Base-by-base conservation (phyloP, 2,113 vertebrate genomes). In the Eulemur macaco region DNA sequence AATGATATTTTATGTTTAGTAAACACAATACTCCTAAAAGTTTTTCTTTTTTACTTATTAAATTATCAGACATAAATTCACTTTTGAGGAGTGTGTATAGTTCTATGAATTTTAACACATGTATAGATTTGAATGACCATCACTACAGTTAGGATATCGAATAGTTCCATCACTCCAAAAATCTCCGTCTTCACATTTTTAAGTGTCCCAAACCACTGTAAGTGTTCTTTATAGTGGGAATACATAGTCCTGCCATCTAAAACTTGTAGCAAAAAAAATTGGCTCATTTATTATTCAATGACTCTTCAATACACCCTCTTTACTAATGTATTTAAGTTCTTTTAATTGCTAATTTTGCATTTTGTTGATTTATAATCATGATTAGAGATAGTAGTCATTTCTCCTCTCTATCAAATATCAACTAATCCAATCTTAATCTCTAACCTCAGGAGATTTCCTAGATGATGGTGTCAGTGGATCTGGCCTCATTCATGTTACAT, bases 271-370 rank as follows among this genome's bases (percentile, higher is more conserved):
- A 45, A 64, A 78, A 97, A 50, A 84, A 94, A 96, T 92, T 89
- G 87, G 83, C 95, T 95, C 82, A 86, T 97, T 96, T 96, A 83
- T 96, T 98, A 84, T 97, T 98, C 89, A 95, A 76, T 78, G 89
- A 42, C 91, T 69, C 96, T 98, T 97, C 98, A 98, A 98, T 98
- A 96, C 74, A 98, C 60, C 74, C 92, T 63, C 47, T 86, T 97
- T 98, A 97, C 88, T 98, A 92, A 94, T 93, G 81, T 92, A 92
- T 97, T 98, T 98, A 97, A 98, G 94, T 92, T 94, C 6, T 97
- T 98, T 98, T 97, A 98, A 98, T 98, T 98, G 94, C 98, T 98
- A 98, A 98, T 98, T 98, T 96, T 97, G 84, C 54, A 71, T 88
- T 95, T 98, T 97, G 97, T 98, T 98, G 98, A 98, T 98, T 98